phyloP scores from a whole-genome alignment of 2,888 invertebrate species.

The Phortica okadai region DNA sequence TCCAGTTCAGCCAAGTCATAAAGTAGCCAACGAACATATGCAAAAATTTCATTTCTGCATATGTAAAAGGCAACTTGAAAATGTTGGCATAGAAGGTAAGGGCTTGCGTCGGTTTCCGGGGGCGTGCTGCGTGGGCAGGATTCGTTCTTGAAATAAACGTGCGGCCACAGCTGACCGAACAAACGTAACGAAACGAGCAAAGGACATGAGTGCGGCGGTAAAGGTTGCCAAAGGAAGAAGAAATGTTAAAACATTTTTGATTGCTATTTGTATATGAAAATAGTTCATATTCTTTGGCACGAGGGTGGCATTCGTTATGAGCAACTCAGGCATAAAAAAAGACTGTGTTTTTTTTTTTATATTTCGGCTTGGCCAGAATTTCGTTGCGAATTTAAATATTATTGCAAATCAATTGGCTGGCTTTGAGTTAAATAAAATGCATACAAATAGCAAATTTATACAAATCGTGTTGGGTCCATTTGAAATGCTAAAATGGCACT shows the following conservation, averaged over 20 bases:
- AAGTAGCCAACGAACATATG: constrained; percentile 67
- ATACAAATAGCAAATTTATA: constrained; percentile 72
- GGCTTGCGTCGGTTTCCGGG: neutral
- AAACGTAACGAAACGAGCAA: constrained; percentile 40
- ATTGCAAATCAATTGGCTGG: constrained; percentile 70
- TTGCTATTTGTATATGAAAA: constrained; percentile 55
- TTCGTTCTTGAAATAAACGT: constrained; percentile 28
- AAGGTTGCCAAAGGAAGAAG: constrained; percentile 28
- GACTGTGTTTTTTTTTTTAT: neutral
- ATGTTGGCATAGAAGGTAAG: neutral
- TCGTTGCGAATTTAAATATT: constrained; percentile 64
- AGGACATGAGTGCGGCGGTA: constrained; percentile 62
- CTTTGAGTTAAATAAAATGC: constrained; percentile 58
- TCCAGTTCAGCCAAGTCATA: constrained; percentile 54
- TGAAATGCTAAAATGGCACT: constrained; percentile 72
- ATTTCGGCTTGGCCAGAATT: neutral
- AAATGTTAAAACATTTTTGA: constrained; percentile 53
- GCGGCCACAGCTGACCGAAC: constrained; percentile 55
- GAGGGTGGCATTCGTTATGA: constrained; percentile 60
- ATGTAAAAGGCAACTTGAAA: constrained; percentile 7
- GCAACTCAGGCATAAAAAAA: constrained; percentile 21
- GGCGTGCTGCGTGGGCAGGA: constrained; percentile 34
- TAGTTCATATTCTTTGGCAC: constrained; percentile 38
- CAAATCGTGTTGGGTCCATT: constrained; percentile 61
- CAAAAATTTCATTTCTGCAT: constrained; percentile 60